phyloP scores from a whole-genome alignment of 2,888 invertebrate species.

The Prenolepis imparis region DNA sequence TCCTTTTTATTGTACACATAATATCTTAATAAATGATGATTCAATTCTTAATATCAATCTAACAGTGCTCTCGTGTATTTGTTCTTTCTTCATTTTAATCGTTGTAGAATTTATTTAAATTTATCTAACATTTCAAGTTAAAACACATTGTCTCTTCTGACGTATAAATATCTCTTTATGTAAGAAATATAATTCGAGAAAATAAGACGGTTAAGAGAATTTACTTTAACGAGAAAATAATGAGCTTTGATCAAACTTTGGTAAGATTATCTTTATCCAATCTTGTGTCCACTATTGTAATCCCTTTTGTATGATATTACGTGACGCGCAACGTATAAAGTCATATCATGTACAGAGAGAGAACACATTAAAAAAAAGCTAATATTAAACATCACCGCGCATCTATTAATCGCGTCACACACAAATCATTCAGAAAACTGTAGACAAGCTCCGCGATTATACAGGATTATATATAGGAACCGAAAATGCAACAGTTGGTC shows the following conservation, averaged over 20 bases:
- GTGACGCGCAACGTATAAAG: background rate
- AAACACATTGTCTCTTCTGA: background rate
- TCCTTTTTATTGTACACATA: background rate
- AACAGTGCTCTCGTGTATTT: background rate
- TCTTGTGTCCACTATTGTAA: background rate
- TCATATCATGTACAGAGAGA: background rate
- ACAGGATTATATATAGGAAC: no score
- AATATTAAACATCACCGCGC: background rate
- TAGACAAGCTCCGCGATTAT: constrained; percentile 20
- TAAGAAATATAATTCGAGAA: background rate
- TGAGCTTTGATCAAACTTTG: constrained; percentile 22
- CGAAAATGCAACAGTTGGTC: constrained; percentile 50
- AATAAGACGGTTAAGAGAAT: constrained; percentile 10
- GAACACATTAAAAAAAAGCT: background rate
- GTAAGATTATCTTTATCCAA: background rate
- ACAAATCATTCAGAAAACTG: constrained; percentile 18
- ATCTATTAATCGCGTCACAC: constrained; percentile 29
- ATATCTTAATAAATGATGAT: no score
- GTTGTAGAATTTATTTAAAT: background rate
- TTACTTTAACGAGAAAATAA: constrained; percentile 7
- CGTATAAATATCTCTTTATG: background rate
- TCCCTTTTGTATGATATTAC: background rate
- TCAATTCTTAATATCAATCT: no score
- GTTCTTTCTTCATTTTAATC: background rate
- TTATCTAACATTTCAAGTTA: constrained; percentile 1